Conservation (phyloP, 1,140 invertebrate species). For the Eurytemora carolleeae region DNA sequence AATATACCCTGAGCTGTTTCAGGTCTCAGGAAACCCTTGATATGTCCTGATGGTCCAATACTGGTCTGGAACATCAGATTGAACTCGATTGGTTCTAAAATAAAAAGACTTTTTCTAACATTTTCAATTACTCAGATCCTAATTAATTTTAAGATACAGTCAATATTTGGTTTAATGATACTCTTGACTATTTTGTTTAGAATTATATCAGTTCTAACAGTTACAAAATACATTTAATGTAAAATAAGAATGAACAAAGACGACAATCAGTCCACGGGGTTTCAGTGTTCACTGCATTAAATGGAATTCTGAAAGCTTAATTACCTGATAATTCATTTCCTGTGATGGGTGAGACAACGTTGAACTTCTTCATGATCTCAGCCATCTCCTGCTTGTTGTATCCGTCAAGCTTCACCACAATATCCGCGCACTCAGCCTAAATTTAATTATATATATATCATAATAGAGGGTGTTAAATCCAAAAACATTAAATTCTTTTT, state of each 20-base stretch:
- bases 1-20: conserved; percentile 99
- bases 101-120: no score
- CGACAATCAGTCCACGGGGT: no score
- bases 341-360: conserved; percentile 84
- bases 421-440: conserved; percentile 49
- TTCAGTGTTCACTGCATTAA: no score
- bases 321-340: conserved; percentile 58
- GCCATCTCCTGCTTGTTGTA: conserved; percentile 75
- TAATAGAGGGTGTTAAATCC: not conserved
- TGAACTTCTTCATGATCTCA: conserved; percentile 53
- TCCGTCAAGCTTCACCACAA: conserved; percentile 57
- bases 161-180: no score
- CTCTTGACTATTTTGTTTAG: no score
- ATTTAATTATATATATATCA: conserved; percentile 1
- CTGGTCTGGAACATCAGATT: conserved; percentile 96
- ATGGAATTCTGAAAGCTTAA: no score
- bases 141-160: no score
- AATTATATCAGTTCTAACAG: no score
- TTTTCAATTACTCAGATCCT: no score
- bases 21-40: conserved; percentile 77
- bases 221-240: no score
- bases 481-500: no score
- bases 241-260: no score
- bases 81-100: conserved; percentile 76
- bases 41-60: conserved; percentile 81